Evolutionary conservation across 2,113 vertebrate species (phyloP).

Genomic region (Galemys pyrenaicus): DNA sequence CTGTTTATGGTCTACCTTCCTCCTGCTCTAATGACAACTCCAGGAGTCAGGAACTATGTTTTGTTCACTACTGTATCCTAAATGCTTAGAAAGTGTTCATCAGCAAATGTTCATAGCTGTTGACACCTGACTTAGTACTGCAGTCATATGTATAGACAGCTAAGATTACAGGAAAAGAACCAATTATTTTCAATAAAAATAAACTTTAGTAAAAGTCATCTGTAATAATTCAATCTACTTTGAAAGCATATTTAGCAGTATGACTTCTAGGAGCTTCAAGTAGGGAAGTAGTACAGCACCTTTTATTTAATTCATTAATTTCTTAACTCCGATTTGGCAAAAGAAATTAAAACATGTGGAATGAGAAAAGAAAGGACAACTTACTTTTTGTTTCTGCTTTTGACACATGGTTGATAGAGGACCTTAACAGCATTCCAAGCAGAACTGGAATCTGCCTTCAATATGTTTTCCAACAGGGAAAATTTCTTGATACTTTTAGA

Average conservation of each 20-base stretch:
- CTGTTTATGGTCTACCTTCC: neutral
- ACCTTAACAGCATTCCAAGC: slow-evolving; percentile 90
- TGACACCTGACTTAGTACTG: slow-evolving; percentile 17
- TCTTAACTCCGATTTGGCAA: neutral
- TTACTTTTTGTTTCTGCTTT: slow-evolving; percentile 91
- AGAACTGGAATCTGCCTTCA: slow-evolving; percentile 62
- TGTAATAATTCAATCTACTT: slow-evolving; percentile 38
- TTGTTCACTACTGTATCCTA: neutral
- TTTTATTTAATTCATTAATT: slow-evolving; percentile 13
- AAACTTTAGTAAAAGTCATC: slow-evolving; percentile 14
- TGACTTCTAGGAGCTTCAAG: neutral
- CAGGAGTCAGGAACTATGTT: neutral
- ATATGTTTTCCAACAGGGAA: slow-evolving; percentile 78
- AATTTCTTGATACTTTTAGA: slow-evolving; percentile 67
- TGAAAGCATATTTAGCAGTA: slow-evolving; percentile 19
- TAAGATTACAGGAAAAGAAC: slow-evolving; percentile 47
- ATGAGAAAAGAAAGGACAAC: slow-evolving; percentile 61
- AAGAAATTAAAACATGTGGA: neutral
- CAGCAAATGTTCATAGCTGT: neutral
- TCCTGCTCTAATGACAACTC: neutral
- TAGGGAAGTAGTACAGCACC: neutral
- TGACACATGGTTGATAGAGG: slow-evolving; percentile 90
- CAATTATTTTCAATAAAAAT: slow-evolving; percentile 42
- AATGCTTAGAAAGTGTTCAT: neutral
- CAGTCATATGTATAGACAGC: slow-evolving; percentile 2